Conservation (phyloP, 2,888 invertebrate species). For the Laothoe populi region DNA sequence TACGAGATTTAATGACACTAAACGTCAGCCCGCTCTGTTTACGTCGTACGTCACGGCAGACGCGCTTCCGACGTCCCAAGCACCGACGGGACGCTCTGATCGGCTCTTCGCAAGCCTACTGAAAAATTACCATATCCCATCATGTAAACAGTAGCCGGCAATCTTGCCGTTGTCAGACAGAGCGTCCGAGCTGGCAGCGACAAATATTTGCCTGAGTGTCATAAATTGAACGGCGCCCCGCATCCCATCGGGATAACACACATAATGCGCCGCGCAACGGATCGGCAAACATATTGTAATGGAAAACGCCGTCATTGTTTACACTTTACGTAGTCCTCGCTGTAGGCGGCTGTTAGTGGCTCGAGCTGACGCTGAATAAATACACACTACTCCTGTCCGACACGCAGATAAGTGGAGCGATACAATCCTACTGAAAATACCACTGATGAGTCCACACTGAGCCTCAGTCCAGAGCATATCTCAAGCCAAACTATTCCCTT, state of each 20-base stretch:
- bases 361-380: background rate
- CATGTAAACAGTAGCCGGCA: slow-evolving; percentile 78
- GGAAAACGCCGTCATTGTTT: slow-evolving; percentile 84
- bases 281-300: slow-evolving; percentile 85
- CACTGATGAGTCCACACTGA: background rate
- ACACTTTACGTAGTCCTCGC: slow-evolving; percentile 82
- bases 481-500: slow-evolving; percentile 57
- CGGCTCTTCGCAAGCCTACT: slow-evolving; percentile 59
- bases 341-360: slow-evolving; percentile 32
- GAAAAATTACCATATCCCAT: slow-evolving; percentile 79
- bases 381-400: background rate
- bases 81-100: slow-evolving; percentile 48
- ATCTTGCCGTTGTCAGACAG: slow-evolving; percentile 81
- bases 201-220: slow-evolving; percentile 83
- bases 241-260: slow-evolving; percentile 82
- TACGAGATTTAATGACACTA: slow-evolving; percentile 84
- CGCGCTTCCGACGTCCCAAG: slow-evolving; percentile 52
- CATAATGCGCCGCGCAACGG: slow-evolving; percentile 82
- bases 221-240: slow-evolving; percentile 79
- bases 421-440: background rate
- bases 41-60: slow-evolving; percentile 61
- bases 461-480: slow-evolving; percentile 26
- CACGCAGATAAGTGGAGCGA: background rate
- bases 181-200: slow-evolving; percentile 77
- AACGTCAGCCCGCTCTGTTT: slow-evolving; percentile 71